Conservation (phyloP, 1,140 invertebrate genomes). For the Calephelis nemesis region DNA sequence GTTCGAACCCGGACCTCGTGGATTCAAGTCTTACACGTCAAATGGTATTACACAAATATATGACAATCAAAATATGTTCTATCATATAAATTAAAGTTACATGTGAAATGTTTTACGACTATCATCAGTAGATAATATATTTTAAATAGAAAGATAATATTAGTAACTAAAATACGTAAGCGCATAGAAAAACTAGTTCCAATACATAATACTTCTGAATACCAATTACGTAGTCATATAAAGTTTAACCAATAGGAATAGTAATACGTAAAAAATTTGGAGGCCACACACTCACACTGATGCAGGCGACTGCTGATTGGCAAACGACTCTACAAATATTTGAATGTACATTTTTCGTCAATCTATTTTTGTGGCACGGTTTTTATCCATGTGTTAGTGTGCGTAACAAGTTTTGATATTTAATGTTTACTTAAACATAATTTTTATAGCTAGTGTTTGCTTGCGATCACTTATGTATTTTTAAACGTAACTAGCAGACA, state of each 20-base stretch:
- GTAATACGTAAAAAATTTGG: slow-evolving; percentile 23
- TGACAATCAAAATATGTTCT: no score
- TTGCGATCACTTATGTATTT: no score
- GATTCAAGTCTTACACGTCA: no score
- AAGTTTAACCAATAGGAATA: slow-evolving; percentile 25
- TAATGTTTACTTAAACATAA: slow-evolving; percentile 25
- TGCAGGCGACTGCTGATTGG: slow-evolving; percentile 32
- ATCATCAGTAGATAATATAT: no score
- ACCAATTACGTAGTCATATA: slow-evolving; percentile 23
- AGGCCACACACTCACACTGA: slow-evolving; percentile 28
- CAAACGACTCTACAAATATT: slow-evolving; percentile 48
- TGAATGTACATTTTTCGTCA: slow-evolving; percentile 69
- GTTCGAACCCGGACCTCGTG: no score
- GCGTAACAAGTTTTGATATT: slow-evolving; percentile 50
- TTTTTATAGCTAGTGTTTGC: no score
- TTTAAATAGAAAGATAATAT: not conserved
- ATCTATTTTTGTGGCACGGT: slow-evolving; percentile 69
- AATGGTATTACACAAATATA: no score
- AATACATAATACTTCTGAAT: not conserved
- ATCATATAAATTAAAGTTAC: no score
- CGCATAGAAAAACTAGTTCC: slow-evolving; percentile 12
- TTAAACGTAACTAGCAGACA: no score
- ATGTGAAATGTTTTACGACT: no score
- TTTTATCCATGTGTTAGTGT: slow-evolving; percentile 56
- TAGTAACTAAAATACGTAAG: not conserved